phyloP scores from a whole-genome alignment of 2,113 vertebrate species.

The Prolemur simus region DNA sequence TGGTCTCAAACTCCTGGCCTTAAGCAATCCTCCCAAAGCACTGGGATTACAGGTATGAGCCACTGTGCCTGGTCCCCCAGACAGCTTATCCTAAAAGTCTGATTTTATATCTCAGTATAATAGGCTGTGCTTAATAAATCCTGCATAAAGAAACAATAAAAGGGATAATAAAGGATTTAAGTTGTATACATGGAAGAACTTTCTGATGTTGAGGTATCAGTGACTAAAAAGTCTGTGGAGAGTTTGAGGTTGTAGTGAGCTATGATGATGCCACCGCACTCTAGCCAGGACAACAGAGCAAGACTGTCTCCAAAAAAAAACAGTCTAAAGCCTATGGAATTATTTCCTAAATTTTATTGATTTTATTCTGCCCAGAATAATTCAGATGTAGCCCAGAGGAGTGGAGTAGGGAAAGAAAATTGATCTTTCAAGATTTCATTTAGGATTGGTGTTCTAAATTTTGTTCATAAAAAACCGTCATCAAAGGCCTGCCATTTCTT shows the following conservation, averaged over 20 bases:
- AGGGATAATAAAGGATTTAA: not conserved
- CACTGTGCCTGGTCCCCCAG: not conserved
- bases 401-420: not conserved
- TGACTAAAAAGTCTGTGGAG: not conserved
- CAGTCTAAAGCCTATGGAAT: not conserved
- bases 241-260: no score
- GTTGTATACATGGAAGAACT: not conserved
- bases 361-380: not conserved
- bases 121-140: not conserved
- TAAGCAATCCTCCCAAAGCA: no score
- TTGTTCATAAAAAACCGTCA: not conserved
- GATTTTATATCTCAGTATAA: not conserved
- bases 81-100: not conserved
- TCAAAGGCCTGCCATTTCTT: not conserved
- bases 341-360: not conserved
- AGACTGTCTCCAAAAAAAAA: no score
- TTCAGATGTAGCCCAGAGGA: not conserved
- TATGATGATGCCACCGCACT: no score
- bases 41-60: no score
- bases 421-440: not conserved
- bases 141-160: not conserved
- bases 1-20: no score
- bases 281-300: no score
- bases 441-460: not conserved
- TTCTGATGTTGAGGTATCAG: not conserved